phyloP scores from a whole-genome alignment of 2,888 invertebrate species.

The Lycaena phlaeas region DNA sequence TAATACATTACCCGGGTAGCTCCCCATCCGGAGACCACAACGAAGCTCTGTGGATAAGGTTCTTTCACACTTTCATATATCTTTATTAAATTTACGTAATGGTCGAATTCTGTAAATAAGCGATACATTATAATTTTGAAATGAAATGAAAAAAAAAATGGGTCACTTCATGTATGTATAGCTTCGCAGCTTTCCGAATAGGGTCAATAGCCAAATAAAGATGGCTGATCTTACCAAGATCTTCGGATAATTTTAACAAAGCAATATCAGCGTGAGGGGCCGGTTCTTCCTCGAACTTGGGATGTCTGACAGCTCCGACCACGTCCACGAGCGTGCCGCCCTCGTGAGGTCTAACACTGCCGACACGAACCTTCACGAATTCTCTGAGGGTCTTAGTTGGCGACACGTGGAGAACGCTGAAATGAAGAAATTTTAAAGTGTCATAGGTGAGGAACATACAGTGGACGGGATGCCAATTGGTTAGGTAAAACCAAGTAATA shows the following conservation, averaged over 20 bases:
- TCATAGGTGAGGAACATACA: no score
- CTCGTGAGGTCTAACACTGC: conserved; percentile 43
- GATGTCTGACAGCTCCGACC: conserved; percentile 51
- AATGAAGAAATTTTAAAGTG: no score
- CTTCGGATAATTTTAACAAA: conserved; percentile 43
- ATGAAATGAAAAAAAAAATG: no score
- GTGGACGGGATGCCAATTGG: no score
- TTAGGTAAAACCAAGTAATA: no score
- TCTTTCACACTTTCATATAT: conserved; percentile 48
- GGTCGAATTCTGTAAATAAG: conserved; percentile 39
- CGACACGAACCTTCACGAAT: conserved; percentile 56
- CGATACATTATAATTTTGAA: no score
- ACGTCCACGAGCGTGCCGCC: conserved; percentile 49
- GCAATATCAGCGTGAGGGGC: conserved; percentile 63
- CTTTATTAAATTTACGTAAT: conserved; percentile 40
- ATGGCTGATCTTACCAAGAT: conserved; percentile 39
- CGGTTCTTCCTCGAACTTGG: conserved; percentile 63
- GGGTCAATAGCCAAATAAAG: no score
- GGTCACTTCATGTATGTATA: no score
- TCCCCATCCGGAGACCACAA: conserved; percentile 56
- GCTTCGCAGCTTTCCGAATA: no score
- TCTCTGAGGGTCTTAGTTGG: conserved; percentile 43
- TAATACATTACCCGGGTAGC: conserved; percentile 46
- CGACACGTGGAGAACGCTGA: conserved; percentile 57
- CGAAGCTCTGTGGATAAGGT: conserved; percentile 54